Percentiles rank a stretch among this genome's conserved stretches.
Evolutionary conservation across 2,888 invertebrate genomes (phyloP).

Genomic region (Meloe dianella): DNA sequence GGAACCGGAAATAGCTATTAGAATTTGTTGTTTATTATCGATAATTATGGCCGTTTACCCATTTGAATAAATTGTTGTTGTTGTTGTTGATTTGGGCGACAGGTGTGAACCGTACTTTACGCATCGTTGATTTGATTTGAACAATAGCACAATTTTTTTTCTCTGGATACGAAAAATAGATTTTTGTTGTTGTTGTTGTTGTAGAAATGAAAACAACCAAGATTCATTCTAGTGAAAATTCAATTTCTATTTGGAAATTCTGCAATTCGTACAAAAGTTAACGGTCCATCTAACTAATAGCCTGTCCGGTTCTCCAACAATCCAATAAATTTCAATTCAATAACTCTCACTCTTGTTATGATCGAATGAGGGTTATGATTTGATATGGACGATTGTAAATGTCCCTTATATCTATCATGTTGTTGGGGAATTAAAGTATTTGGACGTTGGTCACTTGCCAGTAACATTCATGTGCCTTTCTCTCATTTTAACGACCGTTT

Average conservation of each 20-base stretch:
- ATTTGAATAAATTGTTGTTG: slow-evolving; percentile 32
- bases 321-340: slow-evolving; percentile 24
- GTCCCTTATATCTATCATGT: slow-evolving; percentile 53
- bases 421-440: slow-evolving; percentile 51
- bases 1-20: slow-evolving; percentile 41
- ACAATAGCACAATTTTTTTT: slow-evolving; percentile 19
- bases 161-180: too few relatives aligned
- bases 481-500: not conserved
- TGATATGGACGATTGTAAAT: slow-evolving; percentile 16
- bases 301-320: slow-evolving; percentile 41
- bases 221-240: slow-evolving; percentile 57
- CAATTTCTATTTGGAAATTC: slow-evolving; percentile 58
- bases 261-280: slow-evolving; percentile 51
- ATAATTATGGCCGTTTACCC: slow-evolving; percentile 40
- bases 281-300: slow-evolving; percentile 57
- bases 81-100: slow-evolving; percentile 18
- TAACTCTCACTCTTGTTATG: too few relatives aligned
- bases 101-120: slow-evolving; percentile 40
- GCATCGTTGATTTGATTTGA: not conserved
- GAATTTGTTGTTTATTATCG: slow-evolving; percentile 39
- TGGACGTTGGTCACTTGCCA: slow-evolving; percentile 59
- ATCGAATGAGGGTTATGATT: slow-evolving; percentile 1
- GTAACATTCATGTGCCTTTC: slow-evolving; percentile 46
- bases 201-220: slow-evolving; percentile 47
- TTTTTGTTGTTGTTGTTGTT: slow-evolving; percentile 23